These are phyloP conservation scores for Caenorhabditis parvicauda DNA, from an alignment of 2,888 invertebrate species.

Conservation along the genomic window DNA sequence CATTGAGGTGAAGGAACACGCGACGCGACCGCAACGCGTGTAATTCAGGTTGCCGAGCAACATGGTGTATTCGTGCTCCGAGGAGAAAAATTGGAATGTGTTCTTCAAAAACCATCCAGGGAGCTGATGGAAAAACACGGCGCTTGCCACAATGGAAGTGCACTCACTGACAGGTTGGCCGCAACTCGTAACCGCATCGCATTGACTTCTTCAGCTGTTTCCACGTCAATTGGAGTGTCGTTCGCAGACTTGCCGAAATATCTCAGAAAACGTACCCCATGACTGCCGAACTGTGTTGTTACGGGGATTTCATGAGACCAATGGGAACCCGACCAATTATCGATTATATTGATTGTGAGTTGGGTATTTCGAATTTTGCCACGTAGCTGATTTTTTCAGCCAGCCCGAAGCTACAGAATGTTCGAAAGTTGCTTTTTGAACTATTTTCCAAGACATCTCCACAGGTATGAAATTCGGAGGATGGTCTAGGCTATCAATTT, in stretches of 20 bases:
- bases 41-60: slow-evolving; percentile 25
- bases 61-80: slow-evolving; percentile 45
- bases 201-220: slow-evolving; percentile 22
- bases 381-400: slow-evolving; percentile 29
- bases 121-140: slow-evolving; percentile 61
- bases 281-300: slow-evolving; percentile 65
- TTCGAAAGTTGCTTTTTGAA: slow-evolving; percentile 3
- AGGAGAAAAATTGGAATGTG: slow-evolving; percentile 38
- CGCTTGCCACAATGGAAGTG: slow-evolving; percentile 18
- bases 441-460: not conserved
- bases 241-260: slow-evolving; percentile 18
- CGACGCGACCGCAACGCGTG: too few relatives aligned
- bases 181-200: not conserved
- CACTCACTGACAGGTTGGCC: slow-evolving; percentile 30
- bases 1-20: slow-evolving; percentile 10
- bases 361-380: not conserved
- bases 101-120: slow-evolving; percentile 65
- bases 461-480: not conserved
- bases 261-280: slow-evolving; percentile 36
- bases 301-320: slow-evolving; percentile 65
- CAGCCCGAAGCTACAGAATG: not conserved
- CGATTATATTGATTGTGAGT: slow-evolving; percentile 58
- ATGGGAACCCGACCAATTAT: slow-evolving; percentile 61
- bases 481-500: slow-evolving; percentile 2
- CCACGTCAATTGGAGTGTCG: slow-evolving; percentile 28